Conservation (phyloP, 2,113 vertebrate species). For the Sylvilagus bachmani region DNA sequence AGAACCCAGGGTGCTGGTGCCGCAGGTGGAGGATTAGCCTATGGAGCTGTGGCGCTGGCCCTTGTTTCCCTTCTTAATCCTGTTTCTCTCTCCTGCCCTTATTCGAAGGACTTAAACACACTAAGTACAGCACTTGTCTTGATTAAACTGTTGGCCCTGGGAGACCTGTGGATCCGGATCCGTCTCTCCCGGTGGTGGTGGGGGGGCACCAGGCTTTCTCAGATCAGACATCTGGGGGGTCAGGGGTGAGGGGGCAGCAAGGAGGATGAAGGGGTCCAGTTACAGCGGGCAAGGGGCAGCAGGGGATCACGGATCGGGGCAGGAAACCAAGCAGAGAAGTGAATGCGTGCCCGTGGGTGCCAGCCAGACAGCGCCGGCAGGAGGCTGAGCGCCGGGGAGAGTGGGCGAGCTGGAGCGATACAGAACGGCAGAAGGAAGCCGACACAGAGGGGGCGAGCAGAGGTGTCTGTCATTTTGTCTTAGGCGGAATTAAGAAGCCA, state of each 20-base stretch:
- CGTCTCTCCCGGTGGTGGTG: accelerated
- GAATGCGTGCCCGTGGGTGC: constrained; percentile 49
- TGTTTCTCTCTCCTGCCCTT: constrained; percentile 16
- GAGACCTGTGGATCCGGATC: not conserved
- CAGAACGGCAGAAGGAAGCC: constrained; percentile 57
- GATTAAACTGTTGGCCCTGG: not conserved
- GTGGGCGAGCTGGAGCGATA: constrained; percentile 4
- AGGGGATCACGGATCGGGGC: constrained; percentile 19
- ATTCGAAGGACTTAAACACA: not conserved
- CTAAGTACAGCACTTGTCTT: not conserved
- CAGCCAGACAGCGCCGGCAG: constrained; percentile 36
- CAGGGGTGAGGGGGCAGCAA: not conserved
- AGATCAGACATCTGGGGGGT: not conserved
- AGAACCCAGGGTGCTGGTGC: too few species aligned
- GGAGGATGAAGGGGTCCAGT: not conserved
- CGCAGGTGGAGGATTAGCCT: too few species aligned
- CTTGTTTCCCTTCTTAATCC: too few species aligned
- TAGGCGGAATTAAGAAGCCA: constrained; percentile 66
- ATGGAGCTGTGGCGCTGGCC: too few species aligned
- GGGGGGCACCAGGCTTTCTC: accelerated
- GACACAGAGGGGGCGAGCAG: constrained; percentile 45
- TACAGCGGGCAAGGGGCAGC: not conserved
- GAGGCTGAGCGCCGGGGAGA: constrained; percentile 29
- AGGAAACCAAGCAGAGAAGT: constrained; percentile 67
- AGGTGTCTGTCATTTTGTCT: constrained; percentile 54